Conservation (phyloP, 2,888 invertebrate species). For the Drosophila anomalipes region DNA sequence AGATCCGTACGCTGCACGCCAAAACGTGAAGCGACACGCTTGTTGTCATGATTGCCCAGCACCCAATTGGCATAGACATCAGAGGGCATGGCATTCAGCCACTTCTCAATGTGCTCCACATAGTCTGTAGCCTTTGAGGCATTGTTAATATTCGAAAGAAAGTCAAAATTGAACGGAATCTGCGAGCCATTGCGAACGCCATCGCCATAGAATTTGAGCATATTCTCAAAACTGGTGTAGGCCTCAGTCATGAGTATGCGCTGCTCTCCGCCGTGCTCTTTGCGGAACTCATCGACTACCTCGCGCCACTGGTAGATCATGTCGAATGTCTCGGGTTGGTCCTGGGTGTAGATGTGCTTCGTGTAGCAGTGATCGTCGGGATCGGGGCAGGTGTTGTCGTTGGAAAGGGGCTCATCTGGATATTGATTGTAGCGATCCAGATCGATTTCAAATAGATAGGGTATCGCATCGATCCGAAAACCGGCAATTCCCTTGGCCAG, state of each 20-base stretch:
- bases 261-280: slow-evolving; percentile 81
- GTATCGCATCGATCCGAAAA: slow-evolving; percentile 90
- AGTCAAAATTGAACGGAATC: slow-evolving; percentile 89
- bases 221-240: slow-evolving; percentile 87
- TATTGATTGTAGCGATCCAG: slow-evolving; percentile 80
- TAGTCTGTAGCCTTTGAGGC: slow-evolving; percentile 71
- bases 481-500: slow-evolving; percentile 92
- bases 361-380: slow-evolving; percentile 87
- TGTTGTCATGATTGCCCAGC: slow-evolving; percentile 92
- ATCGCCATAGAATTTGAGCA: slow-evolving; percentile 88
- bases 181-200: slow-evolving; percentile 86
- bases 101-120: slow-evolving; percentile 86
- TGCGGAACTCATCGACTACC: slow-evolving; percentile 86
- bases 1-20: slow-evolving; percentile 90
- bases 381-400: slow-evolving; percentile 83
- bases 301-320: slow-evolving; percentile 87
- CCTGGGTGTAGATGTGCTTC: slow-evolving; percentile 87
- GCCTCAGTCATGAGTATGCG: slow-evolving; percentile 88
- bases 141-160: slow-evolving; percentile 86
- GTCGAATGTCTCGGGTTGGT: slow-evolving; percentile 87
- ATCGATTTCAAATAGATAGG: slow-evolving; percentile 83
- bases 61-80: slow-evolving; percentile 88
- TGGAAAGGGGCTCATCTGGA: slow-evolving; percentile 86
- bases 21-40: slow-evolving; percentile 89
- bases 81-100: slow-evolving; percentile 87